Conservation (phyloP, 2,797 vertebrate species). For the Mergus octosetaceus region DNA sequence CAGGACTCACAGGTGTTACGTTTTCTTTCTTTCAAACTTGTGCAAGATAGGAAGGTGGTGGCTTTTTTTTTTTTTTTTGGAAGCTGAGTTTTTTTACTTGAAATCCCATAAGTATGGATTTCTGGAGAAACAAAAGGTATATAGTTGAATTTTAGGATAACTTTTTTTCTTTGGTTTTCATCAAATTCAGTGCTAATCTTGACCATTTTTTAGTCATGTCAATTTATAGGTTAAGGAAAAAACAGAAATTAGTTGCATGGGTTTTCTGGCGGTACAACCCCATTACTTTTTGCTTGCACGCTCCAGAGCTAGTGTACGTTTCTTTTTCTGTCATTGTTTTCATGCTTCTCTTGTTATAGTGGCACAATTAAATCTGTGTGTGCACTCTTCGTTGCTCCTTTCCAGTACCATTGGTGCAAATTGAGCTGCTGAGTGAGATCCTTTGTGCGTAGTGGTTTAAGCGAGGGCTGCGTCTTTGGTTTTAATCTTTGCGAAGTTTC, state of each 20-base stretch:
- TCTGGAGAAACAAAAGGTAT: not conserved
- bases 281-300: not conserved
- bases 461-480: not conserved
- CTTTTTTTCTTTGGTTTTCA: not conserved
- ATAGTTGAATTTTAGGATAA: not conserved
- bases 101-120: rapidly evolving
- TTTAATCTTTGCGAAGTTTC: not conserved
- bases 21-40: not conserved
- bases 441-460: not conserved
- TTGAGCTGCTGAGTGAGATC: not conserved
- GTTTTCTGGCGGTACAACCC: conserved; percentile 7
- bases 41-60: not conserved
- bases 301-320: not conserved
- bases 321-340: conserved; percentile 42
- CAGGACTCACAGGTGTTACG: not conserved
- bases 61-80: not conserved
- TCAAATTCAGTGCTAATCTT: not conserved
- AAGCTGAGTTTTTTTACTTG: not conserved
- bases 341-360: not conserved
- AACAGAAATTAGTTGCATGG: not conserved
- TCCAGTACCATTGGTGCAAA: not conserved
- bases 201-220: not conserved
- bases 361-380: not conserved
- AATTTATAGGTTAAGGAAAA: not conserved
- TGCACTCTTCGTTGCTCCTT: not conserved